Evolutionary conservation across 2,113 vertebrate species (phyloP).

Genomic region (Thalassarche chlororhynchos): DNA sequence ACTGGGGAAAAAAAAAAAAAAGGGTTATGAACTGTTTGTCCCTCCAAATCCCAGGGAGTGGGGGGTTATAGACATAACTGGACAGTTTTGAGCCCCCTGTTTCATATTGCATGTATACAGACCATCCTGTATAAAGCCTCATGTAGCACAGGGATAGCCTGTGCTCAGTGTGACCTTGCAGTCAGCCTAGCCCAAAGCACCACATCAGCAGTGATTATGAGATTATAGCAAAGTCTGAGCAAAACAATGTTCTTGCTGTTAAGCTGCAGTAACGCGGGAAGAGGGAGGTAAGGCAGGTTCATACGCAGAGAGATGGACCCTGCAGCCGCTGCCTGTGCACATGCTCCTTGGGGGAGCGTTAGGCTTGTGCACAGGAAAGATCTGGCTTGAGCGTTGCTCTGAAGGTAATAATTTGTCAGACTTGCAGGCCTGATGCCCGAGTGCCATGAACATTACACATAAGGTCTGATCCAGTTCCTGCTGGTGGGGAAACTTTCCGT

Average conservation of each 20-base stretch:
- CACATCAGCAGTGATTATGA: background rate
- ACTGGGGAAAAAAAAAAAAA: fast-evolving
- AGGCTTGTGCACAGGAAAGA: background rate
- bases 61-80: fast-evolving
- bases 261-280: background rate
- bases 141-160: fast-evolving
- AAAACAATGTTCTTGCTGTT: fast-evolving
- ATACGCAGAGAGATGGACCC: fast-evolving
- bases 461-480: background rate
- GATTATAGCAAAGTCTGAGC: background rate
- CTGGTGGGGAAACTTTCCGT: background rate
- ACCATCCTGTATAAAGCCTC: background rate
- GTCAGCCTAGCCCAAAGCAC: background rate
- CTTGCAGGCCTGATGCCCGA: background rate
- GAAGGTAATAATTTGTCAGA: background rate
- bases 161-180: background rate
- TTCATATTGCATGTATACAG: fast-evolving
- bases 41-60: background rate
- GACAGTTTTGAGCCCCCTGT: background rate
- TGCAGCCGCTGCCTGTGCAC: background rate
- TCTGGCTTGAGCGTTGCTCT: background rate
- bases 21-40: background rate
- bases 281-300: background rate
- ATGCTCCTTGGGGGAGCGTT: background rate
- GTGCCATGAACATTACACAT: fast-evolving